Evolutionary conservation across 2,888 invertebrate genomes (phyloP).

Genomic region (Onthophagus sagittarius): DNA sequence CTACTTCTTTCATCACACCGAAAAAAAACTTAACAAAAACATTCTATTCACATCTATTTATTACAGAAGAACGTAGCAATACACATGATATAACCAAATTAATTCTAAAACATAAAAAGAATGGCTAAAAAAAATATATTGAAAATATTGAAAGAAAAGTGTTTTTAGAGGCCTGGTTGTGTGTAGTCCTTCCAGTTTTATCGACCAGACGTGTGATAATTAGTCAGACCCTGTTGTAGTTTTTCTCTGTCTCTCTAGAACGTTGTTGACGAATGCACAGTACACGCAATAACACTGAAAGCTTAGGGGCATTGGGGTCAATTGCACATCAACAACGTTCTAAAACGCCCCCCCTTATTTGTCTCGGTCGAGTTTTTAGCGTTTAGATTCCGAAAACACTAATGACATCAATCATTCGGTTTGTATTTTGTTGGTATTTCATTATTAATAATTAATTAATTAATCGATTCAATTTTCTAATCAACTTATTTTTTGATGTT

Average conservation of each 20-base stretch:
- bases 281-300: constrained; percentile 43
- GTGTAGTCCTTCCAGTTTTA: constrained; percentile 20
- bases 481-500: neutral
- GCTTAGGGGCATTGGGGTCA: constrained; percentile 45
- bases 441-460: neutral
- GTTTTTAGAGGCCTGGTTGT: constrained; percentile 23
- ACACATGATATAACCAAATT: neutral
- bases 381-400: neutral
- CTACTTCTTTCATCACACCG: neutral
- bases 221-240: constrained; percentile 21
- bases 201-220: constrained; percentile 15
- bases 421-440: neutral
- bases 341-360: constrained; percentile 27
- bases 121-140: neutral
- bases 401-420: neutral
- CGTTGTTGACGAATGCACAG: constrained; percentile 50
- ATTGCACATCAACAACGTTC: constrained; percentile 48
- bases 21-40: neutral
- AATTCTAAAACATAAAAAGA: neutral
- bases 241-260: constrained; percentile 33
- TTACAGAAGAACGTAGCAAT: neutral
- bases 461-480: neutral
- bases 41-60: neutral
- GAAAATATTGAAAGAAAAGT: constrained; percentile 1
- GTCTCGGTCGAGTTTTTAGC: neutral